These are phyloP conservation scores for Meta bourneti DNA, from an alignment of 2,888 invertebrate genomes.

Conservation along the genomic window DNA sequence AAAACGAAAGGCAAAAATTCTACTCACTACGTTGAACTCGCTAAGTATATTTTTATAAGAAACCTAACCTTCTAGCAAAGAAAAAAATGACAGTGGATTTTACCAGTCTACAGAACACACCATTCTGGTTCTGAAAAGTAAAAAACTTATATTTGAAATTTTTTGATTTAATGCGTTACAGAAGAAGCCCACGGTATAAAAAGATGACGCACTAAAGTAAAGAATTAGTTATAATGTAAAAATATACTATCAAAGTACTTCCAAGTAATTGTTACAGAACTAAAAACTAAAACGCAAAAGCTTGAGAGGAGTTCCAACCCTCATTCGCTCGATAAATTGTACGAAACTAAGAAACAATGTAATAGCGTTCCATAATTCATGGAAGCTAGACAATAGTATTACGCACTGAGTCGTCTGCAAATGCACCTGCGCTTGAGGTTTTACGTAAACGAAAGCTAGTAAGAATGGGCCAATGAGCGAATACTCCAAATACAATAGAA, in stretches of 20 bases:
- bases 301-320: neutral
- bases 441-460: neutral
- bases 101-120: too few species aligned
- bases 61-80: too few species aligned
- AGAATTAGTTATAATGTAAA: too few species aligned
- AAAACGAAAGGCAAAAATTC: too few species aligned
- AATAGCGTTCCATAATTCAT: conserved; percentile 46
- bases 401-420: conserved; percentile 1
- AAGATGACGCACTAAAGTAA: too few species aligned
- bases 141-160: too few species aligned
- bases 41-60: too few species aligned
- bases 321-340: conserved; percentile 6
- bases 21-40: too few species aligned
- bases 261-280: neutral
- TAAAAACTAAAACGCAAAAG: neutral
- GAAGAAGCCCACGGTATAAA: too few species aligned
- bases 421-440: conserved; percentile 10
- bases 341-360: conserved; percentile 17
- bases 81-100: too few species aligned
- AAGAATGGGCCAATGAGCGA: neutral
- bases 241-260: neutral
- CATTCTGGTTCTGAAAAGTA: too few species aligned
- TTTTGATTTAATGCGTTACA: too few species aligned
- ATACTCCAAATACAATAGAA: neutral
- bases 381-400: conserved; percentile 27